Evolutionary conservation across 2,113 vertebrate genomes (phyloP), one percentile per base, ranked within the genome.

Genomic region (Platycercus adscitus): DNA sequence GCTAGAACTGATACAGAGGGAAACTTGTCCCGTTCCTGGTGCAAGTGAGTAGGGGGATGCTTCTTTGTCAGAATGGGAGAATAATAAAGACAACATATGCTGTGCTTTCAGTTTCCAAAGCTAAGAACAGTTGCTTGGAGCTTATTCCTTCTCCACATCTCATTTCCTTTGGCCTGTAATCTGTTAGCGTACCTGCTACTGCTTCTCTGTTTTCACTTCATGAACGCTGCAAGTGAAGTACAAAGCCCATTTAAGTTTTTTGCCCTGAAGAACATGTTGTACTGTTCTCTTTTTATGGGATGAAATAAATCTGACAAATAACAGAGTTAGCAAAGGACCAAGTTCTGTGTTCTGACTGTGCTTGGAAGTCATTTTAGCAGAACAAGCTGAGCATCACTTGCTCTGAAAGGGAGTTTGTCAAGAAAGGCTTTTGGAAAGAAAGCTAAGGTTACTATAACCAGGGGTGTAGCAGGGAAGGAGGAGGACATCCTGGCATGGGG

Each of bases 1-100:
- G 16, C 13, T 0, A 0, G 66, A 63, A 15, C 6, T 37, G 39
- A 35, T 18, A 12, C 12, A n/a, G 17, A 29, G 76, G 44, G 53
- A 46, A 88, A 26, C 1, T 0, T 43, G 23, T 11, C n/a, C 50
- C 2, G 1, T 35, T 71, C 28, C 44, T 61, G 58, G 33, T 53
- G 18, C 25, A 23, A 3, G 13, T 1, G 11, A 56, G 41, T 19
- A 52, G 19, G 3, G 0, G 50, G 69, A 16, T 44, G 41, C 39
- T 21, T 47, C 37, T 37, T 21, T 70, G 72, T n/a, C 43, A n/a
- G 37, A 53, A 14, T 17, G 33, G 53, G 69, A 76, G 26, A 46
- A 31, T 17, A 41, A 41, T 23, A 66, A n/a, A 58, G 37, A 41
- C 28, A 50, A 23, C 24, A 25, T 9, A 28, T 8, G 25, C 49